These are phyloP conservation scores for Bimastos eiseni DNA, from an alignment of 2,888 invertebrate genomes.

Conservation along the genomic window DNA sequence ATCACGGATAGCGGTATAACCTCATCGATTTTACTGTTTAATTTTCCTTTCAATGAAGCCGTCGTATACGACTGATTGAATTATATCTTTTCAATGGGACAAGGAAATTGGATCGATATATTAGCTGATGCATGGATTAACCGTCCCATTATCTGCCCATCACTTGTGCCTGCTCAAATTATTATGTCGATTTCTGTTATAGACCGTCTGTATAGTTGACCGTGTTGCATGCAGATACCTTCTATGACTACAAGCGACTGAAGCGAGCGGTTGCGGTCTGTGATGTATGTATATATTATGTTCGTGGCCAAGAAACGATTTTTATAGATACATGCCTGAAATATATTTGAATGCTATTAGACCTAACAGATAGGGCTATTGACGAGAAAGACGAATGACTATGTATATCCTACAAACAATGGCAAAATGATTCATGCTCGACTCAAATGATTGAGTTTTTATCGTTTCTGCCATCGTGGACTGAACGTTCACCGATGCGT, in stretches of 20 bases:
- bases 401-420: not conserved
- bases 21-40: not conserved
- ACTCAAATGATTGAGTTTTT: not conserved
- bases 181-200: not conserved
- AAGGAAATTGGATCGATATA: not conserved
- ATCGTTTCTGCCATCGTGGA: not conserved
- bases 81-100: not conserved
- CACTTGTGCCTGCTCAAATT: not conserved
- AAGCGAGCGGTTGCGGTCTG: not conserved
- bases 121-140: not conserved
- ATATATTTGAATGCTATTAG: not conserved
- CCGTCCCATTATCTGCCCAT: not conserved
- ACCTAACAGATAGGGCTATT: not conserved
- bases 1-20: not conserved
- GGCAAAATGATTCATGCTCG: not conserved
- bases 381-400: not conserved
- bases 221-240: slow-evolving; percentile 3
- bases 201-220: not conserved
- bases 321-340: not conserved
- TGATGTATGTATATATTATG: not conserved
- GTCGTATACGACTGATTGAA: not conserved
- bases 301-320: not conserved
- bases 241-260: not conserved
- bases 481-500: not conserved
- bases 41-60: not conserved